Evolutionary conservation across 2,113 vertebrate genomes (phyloP), one percentile per base, ranked within the genome.

Genomic region (Corvus moneduloides): DNA sequence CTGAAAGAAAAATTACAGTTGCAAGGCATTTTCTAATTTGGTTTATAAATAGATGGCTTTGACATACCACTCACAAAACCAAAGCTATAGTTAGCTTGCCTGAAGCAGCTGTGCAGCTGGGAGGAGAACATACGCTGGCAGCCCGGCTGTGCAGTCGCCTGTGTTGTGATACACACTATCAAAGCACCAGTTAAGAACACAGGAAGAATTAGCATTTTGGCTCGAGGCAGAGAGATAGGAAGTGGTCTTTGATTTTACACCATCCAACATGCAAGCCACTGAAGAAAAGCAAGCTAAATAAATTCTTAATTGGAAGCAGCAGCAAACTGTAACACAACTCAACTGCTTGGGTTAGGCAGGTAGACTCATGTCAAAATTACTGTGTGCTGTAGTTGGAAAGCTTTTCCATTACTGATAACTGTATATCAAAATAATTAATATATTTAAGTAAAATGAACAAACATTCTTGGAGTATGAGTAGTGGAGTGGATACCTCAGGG

Each of bases 11-110:
- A 83, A 95, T 67, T 83, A 91, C 68, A 35, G 85, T 96, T 94
- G 39, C 86, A 54, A 91, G 73, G 79, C 88, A 92, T 88, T 93
- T 96, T 96, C 72, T 78, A 77, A 92, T 93, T 92, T 89, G 79
- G 48, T 86, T 95, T 95, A 96, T 93, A 95, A 97, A 96, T 86
- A 97, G 92, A 86, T 61, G 41, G 85, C 46, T 96, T 84, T 96
- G 93, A 96, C 79, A 95, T 32, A 76, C 27, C 64, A 86, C 79
- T 96, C 90, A 87, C 77, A 90, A 93, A 94, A 94, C 55, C 79
- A 91, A 95, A 88, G 94, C 93, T 96, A 88, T 91, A 86, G 78
- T 93, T 93, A 90, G 85, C 55, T 92, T 81, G 84, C 93, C 87
- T 72, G 75, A 89, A 84, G 93, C 94, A 96, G 92, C 88, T 80